A percentile compares a stretch with the other conserved stretches of the same genome.
Conservation (phyloP, 2,888 invertebrate species). For the Syrista parreyssii region DNA sequence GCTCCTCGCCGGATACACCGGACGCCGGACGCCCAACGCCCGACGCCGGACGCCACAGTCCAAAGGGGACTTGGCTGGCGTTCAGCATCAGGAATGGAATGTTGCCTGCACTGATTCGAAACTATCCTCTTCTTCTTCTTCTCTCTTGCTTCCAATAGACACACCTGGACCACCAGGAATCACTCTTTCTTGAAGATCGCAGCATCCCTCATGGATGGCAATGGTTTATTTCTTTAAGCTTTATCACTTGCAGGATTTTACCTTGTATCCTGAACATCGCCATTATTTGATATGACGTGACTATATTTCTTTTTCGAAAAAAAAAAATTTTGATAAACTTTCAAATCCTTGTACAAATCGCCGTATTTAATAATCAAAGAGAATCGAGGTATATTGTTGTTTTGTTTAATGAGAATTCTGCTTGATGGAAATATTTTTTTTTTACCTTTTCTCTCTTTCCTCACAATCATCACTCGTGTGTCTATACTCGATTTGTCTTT, state of each 20-base stretch:
- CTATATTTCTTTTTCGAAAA: not conserved
- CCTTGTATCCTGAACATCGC: not conserved
- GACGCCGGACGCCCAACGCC: constrained; percentile 64
- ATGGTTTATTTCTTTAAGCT: not conserved
- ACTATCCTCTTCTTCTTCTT: constrained; percentile 48
- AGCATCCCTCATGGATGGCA: not conserved
- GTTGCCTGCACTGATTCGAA: constrained; percentile 61
- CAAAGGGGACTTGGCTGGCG: constrained; percentile 39
- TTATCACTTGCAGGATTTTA: not conserved
- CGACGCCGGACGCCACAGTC: constrained; percentile 52
- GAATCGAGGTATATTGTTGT: not conserved
- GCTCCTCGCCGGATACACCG: constrained; percentile 43
- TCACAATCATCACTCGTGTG: not conserved
- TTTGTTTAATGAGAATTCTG: not conserved
- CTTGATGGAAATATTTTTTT: not conserved
- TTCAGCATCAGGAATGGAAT: constrained; percentile 61
- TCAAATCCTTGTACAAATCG: not conserved
- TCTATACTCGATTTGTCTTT: not conserved
- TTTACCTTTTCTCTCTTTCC: not conserved
- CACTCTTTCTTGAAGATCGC: constrained; percentile 23
- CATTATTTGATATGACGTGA: not conserved
- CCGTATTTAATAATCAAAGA: not conserved
- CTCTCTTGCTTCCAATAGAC: constrained; percentile 31
- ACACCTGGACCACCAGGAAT: constrained; percentile 51
- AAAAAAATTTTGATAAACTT: not conserved